Percentiles rank a stretch among this genome's conserved stretches.
These are phyloP conservation scores for Drosophila melanosoma DNA, from an alignment of 2,888 invertebrate genomes.

Conservation along the genomic window DNA sequence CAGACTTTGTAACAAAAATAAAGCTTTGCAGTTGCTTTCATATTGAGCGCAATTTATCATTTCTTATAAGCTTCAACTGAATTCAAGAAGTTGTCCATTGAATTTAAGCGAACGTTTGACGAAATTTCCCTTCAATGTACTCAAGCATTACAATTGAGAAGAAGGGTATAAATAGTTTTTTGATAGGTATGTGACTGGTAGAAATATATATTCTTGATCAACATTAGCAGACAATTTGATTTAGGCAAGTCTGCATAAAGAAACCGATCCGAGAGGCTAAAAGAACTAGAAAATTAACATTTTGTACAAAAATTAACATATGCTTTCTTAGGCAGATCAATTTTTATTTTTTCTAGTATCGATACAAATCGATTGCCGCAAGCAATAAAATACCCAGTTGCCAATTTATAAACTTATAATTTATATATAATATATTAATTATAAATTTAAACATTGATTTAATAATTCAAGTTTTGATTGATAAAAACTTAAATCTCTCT, in stretches of 20 bases:
- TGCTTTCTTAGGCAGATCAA: neutral
- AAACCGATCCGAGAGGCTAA: no score
- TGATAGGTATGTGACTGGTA: no score
- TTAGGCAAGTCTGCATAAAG: neutral
- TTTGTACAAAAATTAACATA: neutral
- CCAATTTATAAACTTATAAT: neutral
- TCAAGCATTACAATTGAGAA: neutral
- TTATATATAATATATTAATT: neutral
- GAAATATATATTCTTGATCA: neutral
- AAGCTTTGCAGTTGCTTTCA: neutral
- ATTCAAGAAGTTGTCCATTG: constrained; percentile 1
- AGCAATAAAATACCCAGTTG: neutral
- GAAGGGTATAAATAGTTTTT: no score
- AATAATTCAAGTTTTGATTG: neutral
- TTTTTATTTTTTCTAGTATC: neutral
- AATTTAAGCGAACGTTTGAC: neutral
- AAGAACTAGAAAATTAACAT: neutral
- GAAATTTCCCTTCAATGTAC: no score
- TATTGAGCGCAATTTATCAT: neutral
- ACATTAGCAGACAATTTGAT: neutral
- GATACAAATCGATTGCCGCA: neutral
- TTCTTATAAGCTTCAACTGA: neutral
- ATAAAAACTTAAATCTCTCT: neutral
- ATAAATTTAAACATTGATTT: neutral
- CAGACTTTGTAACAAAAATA: neutral